A percentile compares a stretch with the other conserved stretches of the same genome.
Conservation (phyloP, 2,797 vertebrate genomes). For the Clamator glandarius region DNA sequence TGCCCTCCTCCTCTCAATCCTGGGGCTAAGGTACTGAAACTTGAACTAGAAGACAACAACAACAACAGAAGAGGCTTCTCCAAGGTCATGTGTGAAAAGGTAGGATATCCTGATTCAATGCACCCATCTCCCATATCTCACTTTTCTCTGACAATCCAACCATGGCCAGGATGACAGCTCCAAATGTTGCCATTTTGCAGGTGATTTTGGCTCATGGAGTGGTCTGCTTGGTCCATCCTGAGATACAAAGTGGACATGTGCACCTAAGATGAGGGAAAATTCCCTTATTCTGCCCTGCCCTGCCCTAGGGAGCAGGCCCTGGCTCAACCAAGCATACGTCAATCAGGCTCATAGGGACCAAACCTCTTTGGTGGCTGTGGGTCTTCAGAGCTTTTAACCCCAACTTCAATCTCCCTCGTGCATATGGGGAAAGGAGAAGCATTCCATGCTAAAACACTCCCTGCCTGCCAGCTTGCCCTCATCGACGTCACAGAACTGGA, state of each 20-base stretch:
- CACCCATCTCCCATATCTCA: too few species aligned
- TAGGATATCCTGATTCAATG: background rate
- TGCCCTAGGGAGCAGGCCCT: accelerated
- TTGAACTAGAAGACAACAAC: background rate
- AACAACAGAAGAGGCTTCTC: too few species aligned
- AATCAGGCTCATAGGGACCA: accelerated
- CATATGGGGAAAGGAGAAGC: background rate
- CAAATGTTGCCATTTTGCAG: background rate
- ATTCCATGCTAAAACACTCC: background rate
- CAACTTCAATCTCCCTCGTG: background rate
- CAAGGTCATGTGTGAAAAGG: accelerated
- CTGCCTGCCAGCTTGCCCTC: background rate
- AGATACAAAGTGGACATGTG: background rate
- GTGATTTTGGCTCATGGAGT: background rate
- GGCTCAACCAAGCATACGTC: accelerated
- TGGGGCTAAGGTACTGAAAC: too few species aligned
- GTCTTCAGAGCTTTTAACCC: background rate
- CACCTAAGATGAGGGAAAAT: background rate
- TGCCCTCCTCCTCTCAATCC: too few species aligned
- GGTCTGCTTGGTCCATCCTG: accelerated
- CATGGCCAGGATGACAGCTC: too few species aligned
- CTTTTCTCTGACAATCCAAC: too few species aligned
- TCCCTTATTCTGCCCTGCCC: accelerated
- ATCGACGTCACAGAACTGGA: accelerated
- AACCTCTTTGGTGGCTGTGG: background rate